Evolutionary conservation across 2,888 invertebrate genomes (phyloP), one percentile per base, ranked within the genome.

Genomic region (Noctua janthina): DNA sequence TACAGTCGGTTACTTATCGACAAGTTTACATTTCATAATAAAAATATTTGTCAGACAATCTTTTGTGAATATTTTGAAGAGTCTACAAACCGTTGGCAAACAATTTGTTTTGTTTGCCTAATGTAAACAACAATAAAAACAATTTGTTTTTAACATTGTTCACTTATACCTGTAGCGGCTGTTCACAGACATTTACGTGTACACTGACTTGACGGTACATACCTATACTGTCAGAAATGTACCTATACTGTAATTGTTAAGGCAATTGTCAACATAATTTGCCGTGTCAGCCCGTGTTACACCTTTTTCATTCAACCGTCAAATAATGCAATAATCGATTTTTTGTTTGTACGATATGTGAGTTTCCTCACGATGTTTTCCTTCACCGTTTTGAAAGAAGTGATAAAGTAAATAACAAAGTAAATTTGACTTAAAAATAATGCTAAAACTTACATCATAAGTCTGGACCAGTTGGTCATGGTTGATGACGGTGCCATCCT

Each of bases 401-500:
- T 56, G 23, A 29, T 62, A 29, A 29, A 7, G 17, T 62, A 62
- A 62, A 64, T 17, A 64, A 20, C 1, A 20, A 35, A 35, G 1
- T 20, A 1, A 64, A 35, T 64, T 62, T 29, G 6, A 5, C 4
- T 62, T 15, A n/a, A 29, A 62, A 29, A 35, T 13, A 20, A 35
- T n/a, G 13, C 13, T 35, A 77, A n/a, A 17, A 79, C 96, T 95
- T 86, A 96, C 99, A 97, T 99, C 99, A 79, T 99, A 99, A 96
- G 99, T 98, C 87, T 98, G 97, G 92, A 98, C 98, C 91, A 99
- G 97, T 93, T 99, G 99, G 88, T 98, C 98, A 91, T 98, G 97
- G 64, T 98, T 98, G 91, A 99, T 97, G 89, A 98, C 98, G 72
- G 98, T 98, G 66, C 99, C 99, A 94, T 99, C 99, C 88, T 99